These are phyloP conservation scores for Manis pentadactyla DNA, from an alignment of 2,797 vertebrate genomes.

Conservation along the genomic window DNA sequence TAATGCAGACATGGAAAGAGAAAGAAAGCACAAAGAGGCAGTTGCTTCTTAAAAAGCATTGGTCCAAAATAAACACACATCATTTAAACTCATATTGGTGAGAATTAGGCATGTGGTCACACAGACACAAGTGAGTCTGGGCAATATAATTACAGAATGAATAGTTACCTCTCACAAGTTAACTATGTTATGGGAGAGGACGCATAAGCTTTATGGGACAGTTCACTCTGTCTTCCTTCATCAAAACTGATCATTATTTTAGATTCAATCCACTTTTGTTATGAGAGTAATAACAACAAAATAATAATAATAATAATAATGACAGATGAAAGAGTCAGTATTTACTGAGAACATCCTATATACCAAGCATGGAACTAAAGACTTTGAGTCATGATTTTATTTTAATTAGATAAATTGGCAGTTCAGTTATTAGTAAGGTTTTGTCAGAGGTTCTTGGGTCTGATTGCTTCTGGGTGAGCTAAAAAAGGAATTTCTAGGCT, in stretches of 20 bases:
- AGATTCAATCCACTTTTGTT: not conserved
- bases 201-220: not conserved
- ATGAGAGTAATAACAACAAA: not conserved
- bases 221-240: not conserved
- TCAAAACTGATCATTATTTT: not conserved
- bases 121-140: not conserved
- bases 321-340: not conserved
- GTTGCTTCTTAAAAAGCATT: not conserved
- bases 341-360: not conserved
- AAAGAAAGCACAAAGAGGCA: not conserved
- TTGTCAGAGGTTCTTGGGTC: not conserved
- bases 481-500: not conserved
- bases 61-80: accelerated
- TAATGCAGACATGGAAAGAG: not conserved
- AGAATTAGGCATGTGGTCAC: not conserved
- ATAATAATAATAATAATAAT: not conserved
- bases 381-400: not conserved
- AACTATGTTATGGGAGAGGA: not conserved
- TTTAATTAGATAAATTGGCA: not conserved
- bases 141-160: not conserved
- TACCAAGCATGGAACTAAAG: not conserved
- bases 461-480: not conserved
- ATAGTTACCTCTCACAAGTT: not conserved
- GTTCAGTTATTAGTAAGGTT: not conserved
- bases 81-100: not conserved